A percentile compares a stretch with the other conserved stretches of the same genome.
phyloP scores from a whole-genome alignment of 2,797 vertebrate genomes.

The Rachycentron canadum region DNA sequence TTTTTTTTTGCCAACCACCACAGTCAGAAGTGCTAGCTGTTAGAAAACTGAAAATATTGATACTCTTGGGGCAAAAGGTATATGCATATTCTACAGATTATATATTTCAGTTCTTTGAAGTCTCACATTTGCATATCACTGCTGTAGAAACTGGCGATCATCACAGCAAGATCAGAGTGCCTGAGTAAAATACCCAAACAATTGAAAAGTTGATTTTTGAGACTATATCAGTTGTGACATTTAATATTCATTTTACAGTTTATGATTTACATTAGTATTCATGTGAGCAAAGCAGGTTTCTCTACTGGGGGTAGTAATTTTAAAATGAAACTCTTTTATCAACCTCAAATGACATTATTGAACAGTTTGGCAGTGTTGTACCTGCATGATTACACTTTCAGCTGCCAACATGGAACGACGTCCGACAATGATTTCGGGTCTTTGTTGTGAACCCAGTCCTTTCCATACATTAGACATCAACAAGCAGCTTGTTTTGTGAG shows the following conservation, averaged over 20 bases:
- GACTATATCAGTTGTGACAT: constrained; percentile 67
- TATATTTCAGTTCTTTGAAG: constrained; percentile 66
- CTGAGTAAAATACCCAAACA: constrained; percentile 34
- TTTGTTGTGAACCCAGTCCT: constrained; percentile 13
- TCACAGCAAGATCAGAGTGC: constrained; percentile 15
- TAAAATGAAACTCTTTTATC: constrained; percentile 56
- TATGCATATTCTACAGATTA: constrained; percentile 47
- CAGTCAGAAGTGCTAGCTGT: constrained; percentile 24
- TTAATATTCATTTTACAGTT: constrained; percentile 65
- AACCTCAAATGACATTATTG: constrained; percentile 47
- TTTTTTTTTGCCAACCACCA: constrained; percentile 39
- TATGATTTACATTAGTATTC: constrained; percentile 52
- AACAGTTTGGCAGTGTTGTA: constrained; percentile 43
- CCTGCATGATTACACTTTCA: constrained; percentile 38
- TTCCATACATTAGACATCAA: constrained; percentile 20
- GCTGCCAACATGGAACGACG: constrained; percentile 29
- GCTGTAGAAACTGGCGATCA: constrained; percentile 35
- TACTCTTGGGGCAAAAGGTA: constrained; percentile 43
- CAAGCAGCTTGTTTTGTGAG: constrained; percentile 14
- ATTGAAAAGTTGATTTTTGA: constrained; percentile 21
- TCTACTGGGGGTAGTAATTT: constrained; percentile 44
- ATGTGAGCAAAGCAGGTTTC: constrained; percentile 40
- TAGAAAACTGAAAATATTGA: constrained; percentile 55
- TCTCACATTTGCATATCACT: constrained; percentile 59
- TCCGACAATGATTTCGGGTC: constrained; percentile 22